Evolutionary conservation across 2,888 invertebrate genomes (phyloP).

Genomic region (Eupelmus urozonus): DNA sequence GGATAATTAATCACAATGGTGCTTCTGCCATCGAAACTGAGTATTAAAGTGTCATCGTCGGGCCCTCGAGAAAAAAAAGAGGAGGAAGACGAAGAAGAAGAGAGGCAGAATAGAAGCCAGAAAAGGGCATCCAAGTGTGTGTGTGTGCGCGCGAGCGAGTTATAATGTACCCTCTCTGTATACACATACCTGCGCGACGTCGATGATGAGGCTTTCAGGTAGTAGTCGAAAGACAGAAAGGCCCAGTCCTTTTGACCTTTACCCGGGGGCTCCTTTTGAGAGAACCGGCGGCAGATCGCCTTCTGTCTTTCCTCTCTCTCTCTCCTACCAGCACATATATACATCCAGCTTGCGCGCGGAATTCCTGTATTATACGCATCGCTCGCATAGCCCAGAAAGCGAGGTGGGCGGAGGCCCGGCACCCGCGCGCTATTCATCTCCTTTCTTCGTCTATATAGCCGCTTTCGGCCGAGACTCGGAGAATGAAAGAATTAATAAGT

Average conservation of each 20-base stretch:
- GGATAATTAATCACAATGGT: conserved; percentile 70
- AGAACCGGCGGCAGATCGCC: conserved; percentile 38
- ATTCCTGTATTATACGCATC: conserved; percentile 58
- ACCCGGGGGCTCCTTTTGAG: conserved; percentile 65
- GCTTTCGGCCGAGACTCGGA: conserved; percentile 61
- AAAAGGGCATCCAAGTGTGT: conserved; percentile 18
- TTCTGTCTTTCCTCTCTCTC: conserved; percentile 58
- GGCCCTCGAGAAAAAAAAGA: conserved; percentile 56
- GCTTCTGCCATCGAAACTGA: conserved; percentile 60
- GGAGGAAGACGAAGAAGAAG: conserved; percentile 24
- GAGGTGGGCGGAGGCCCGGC: conserved; percentile 54
- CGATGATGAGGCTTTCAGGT: conserved; percentile 70
- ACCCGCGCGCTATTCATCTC: conserved; percentile 69
- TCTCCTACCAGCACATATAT: too few species aligned
- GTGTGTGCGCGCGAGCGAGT: background rate
- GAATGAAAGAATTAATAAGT: conserved; percentile 76
- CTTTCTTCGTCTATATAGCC: conserved; percentile 41
- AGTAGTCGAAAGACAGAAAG: conserved; percentile 62
- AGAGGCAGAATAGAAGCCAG: conserved; percentile 42
- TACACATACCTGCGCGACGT: conserved; percentile 60
- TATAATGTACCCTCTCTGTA: too few species aligned
- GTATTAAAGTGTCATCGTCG: conserved; percentile 64
- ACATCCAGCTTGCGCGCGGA: too few species aligned
- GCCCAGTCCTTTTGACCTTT: conserved; percentile 72
- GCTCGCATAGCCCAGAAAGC: too few species aligned